A percentile compares a stretch with the other conserved stretches of the same genome.
phyloP scores from a whole-genome alignment of 2,888 invertebrate species.

The Orthosia incerta region DNA sequence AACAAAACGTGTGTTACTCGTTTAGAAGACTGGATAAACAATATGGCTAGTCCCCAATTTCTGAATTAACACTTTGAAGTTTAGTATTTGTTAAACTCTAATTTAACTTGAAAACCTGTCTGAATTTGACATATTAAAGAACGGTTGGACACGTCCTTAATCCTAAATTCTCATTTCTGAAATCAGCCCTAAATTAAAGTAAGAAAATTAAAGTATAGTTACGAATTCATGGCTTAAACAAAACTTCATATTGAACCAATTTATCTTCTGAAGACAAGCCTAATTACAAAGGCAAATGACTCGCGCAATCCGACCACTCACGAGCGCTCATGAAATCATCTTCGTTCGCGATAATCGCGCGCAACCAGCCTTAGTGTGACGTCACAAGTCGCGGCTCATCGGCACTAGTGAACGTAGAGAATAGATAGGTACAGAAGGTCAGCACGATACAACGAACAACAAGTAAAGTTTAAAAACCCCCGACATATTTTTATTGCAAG shows the following conservation, averaged over 20 bases:
- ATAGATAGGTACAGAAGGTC: neutral
- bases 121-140: too few relatives aligned
- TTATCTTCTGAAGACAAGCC: neutral
- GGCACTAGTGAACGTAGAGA: neutral
- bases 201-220: neutral
- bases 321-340: constrained; percentile 39
- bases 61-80: too few relatives aligned
- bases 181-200: neutral
- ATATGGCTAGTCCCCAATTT: too few relatives aligned
- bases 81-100: too few relatives aligned
- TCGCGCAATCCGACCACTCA: neutral
- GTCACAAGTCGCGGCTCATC: constrained; percentile 16
- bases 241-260: neutral
- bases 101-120: too few relatives aligned
- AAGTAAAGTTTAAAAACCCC: too few relatives aligned
- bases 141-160: too few relatives aligned
- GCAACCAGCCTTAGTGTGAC: constrained; percentile 25
- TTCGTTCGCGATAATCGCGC: constrained; percentile 12
- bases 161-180: too few relatives aligned
- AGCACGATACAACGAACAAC: too few relatives aligned
- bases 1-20: neutral
- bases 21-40: neutral
- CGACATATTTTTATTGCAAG: too few relatives aligned
- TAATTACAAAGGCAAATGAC: constrained; percentile 1
- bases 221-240: neutral